Base-by-base conservation (phyloP, 2,888 invertebrate genomes). In the Apocheima hispidaria region DNA sequence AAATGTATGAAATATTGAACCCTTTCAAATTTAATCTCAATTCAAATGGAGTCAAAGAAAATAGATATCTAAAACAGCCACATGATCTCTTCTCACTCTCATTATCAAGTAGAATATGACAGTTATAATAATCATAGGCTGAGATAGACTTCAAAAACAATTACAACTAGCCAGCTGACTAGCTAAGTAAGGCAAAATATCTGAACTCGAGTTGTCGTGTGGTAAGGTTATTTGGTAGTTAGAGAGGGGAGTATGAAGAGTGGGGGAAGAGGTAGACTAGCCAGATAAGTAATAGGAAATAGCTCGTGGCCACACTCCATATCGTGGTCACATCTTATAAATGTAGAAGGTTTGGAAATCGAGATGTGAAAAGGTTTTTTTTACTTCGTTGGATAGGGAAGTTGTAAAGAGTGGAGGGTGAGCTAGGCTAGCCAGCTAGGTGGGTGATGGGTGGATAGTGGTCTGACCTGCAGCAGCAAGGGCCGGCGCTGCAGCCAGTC, bases 401-500 rank as follows among this genome's bases (percentile, higher is more conserved):
- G 41, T n/a, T 21, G 23, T 44, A 44, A 1, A 26, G 26, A 28
- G 23, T 23, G 23, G 2, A 16, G 44, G 16, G 10, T 10, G 28
- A 28, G 44, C 28, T 44, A 44, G 44, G 23, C 21, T 28, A 9
- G 44, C 16, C 28, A 44, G 44, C 28, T 28, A 26, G 44, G 58
- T 60, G 64, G 54, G 40, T 56, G 52, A 61, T 35, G 57, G 60
- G 69, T 7, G 33, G 23, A 9, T 41, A 64, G 69, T 69, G 70
- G 70, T 78, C 95, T 96, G 95, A 97, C 96, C 96, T 97, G 96
- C 93, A 97, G 94, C 93, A 97, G 95, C 94, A 96, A 94, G 92
- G 96, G 95, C 93, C 96, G 95, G 91, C 90, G 94, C 93, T 92
- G 94, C 92, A 93, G 93, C 94, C 92, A 94, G 90, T 92, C 92